Percentiles rank a stretch among this genome's conserved stretches.
These are phyloP conservation scores for Enteromius anoplus DNA, from an alignment of 2,797 vertebrate genomes.

Conservation along the genomic window DNA sequence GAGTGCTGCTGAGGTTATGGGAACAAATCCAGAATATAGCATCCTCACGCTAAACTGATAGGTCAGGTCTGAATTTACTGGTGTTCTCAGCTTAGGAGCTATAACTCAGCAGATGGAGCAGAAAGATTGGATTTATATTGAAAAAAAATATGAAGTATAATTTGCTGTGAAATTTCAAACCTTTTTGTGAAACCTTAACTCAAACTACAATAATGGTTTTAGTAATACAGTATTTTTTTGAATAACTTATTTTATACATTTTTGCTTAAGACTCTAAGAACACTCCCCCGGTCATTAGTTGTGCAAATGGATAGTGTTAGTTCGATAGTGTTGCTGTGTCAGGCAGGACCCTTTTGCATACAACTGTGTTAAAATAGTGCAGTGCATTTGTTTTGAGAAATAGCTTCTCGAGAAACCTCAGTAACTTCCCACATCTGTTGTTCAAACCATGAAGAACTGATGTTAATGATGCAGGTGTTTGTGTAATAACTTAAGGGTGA, in stretches of 20 bases:
- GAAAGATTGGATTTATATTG: background rate
- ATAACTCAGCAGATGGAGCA: background rate
- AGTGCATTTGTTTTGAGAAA: background rate
- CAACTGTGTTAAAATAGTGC: background rate
- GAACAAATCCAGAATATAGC: slow-evolving; percentile 37
- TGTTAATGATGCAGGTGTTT: background rate
- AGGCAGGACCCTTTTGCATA: background rate
- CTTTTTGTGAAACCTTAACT: background rate
- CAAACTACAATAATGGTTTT: background rate
- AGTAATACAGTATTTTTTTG: background rate
- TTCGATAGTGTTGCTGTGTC: background rate
- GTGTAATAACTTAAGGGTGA: background rate
- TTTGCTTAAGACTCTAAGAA: background rate
- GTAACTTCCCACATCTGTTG: background rate
- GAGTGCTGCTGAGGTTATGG: slow-evolving; percentile 12
- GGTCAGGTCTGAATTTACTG: slow-evolving; percentile 28
- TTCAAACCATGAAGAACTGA: background rate
- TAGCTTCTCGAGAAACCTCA: background rate
- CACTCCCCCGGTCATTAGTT: background rate
- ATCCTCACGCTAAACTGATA: slow-evolving; percentile 36
- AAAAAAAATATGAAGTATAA: background rate
- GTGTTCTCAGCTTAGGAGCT: slow-evolving; percentile 26
- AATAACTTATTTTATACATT: background rate
- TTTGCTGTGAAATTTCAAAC: background rate
- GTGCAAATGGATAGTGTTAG: background rate